Base-by-base conservation (phyloP, 2,113 vertebrate species). In the Rhea pennata region DNA sequence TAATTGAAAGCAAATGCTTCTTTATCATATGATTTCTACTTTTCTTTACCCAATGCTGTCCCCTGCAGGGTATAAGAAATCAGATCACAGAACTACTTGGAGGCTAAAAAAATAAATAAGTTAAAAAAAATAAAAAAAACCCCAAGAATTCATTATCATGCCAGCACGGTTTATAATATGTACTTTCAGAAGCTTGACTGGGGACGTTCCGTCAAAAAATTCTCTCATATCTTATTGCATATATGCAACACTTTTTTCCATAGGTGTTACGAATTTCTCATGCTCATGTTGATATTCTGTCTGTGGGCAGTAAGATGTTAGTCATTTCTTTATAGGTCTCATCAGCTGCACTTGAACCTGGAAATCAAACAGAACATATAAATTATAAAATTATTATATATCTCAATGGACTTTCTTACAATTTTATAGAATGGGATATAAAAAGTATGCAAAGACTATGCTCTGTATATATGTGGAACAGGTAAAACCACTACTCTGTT, bases 11-110 rank as follows among this genome's bases (percentile, higher is more conserved):
- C 97, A 98, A 98, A 97, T 98, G 96, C 97, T 97, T 96, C 91
- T 97, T 95, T 98, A 98, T 97, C 96, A 87, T 96, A 95, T 81
- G 96, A 97, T 97, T 98, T 96, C 95, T 96, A 97, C 94, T 97
- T 97, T 98, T 98, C 97, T 98, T 98, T 96, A 97, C 98, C 98
- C 98, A 98, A 98, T 98, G 98, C 98, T 98, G 98, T 98, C 98
- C 98, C 98, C 98, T 98, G 98, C 98, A 98, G 98, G 98, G 98
- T 98, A 95, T 98, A 98, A 97, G 95, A 97, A 98, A 98, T 97
- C 97, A 96, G 95, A 97, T 97, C 96, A 94, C 89, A 64, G 93
- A 97, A 93, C 58, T 95, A 92, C 56, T 96, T 40, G 66, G 31
- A 88, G 73, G 54, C 84, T 95, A 88, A 84, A 82, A 82, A 69